Evolutionary conservation across 2,888 invertebrate species (phyloP).

Genomic region (Matsumyia berberina): DNA sequence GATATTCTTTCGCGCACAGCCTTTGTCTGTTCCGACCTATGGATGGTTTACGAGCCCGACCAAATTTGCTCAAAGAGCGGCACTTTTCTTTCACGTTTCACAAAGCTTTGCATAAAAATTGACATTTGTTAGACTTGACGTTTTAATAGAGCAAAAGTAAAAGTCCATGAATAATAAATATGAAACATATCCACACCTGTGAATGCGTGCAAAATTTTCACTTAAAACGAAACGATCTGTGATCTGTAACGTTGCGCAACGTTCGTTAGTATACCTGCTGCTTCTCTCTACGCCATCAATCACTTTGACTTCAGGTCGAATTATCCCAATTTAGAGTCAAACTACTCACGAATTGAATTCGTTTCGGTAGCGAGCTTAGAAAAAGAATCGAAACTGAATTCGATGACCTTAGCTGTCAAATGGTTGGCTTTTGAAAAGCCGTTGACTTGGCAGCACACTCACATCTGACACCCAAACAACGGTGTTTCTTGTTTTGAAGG

Average conservation of each 20-base stretch:
- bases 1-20: conserved; percentile 30
- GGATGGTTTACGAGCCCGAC: conserved; percentile 2
- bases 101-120: conserved; percentile 26
- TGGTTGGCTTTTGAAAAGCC: conserved; percentile 1
- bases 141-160: conserved; percentile 57
- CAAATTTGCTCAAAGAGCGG: conserved; percentile 4
- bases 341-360: conserved; percentile 25
- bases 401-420: too few species aligned
- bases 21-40: conserved; percentile 12
- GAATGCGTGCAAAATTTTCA: conserved; percentile 31
- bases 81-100: conserved; percentile 28
- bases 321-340: conserved; percentile 35
- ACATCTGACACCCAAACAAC: conserved; percentile 48
- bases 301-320: conserved; percentile 19
- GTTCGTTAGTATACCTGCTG: conserved; percentile 6
- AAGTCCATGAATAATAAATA: conserved; percentile 55
- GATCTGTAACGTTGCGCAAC: conserved; percentile 28
- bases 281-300: conserved; percentile 27
- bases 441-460: conserved; percentile 41
- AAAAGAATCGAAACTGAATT: conserved; percentile 19
- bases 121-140: conserved; percentile 3
- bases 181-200: conserved; percentile 6
- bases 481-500: conserved; percentile 29
- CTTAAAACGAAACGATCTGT: conserved; percentile 4
- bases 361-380: not conserved